phyloP scores from a whole-genome alignment of 2,797 vertebrate genomes.

The Nyctalus aviator region DNA sequence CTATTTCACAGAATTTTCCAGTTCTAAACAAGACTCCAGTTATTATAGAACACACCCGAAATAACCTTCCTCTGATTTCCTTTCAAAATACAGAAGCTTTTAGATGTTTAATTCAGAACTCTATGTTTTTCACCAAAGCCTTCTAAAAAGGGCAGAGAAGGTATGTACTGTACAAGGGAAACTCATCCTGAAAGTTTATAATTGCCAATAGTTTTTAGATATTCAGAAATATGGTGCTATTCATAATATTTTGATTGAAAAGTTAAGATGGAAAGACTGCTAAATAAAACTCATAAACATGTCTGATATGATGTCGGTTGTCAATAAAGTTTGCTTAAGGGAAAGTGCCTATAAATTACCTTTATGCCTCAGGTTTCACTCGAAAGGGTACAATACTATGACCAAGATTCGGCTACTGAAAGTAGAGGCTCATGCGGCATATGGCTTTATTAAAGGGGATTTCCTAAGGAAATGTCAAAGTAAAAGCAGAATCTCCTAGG shows the following conservation, averaged over 20 bases:
- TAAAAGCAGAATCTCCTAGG: slow-evolving; percentile 84
- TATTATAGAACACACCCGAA: neutral
- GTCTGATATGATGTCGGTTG: neutral
- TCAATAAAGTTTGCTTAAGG: neutral
- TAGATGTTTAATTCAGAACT: neutral
- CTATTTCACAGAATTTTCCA: slow-evolving; percentile 12
- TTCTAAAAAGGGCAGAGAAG: neutral
- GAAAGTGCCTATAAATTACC: neutral
- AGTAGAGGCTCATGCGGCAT: neutral
- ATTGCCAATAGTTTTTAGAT: neutral
- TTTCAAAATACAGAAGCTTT: neutral
- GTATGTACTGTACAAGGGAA: neutral
- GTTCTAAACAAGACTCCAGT: neutral
- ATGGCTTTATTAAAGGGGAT: neutral
- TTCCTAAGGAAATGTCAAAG: neutral
- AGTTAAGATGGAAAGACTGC: neutral
- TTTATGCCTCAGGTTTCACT: neutral
- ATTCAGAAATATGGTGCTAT: neutral
- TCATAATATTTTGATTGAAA: slow-evolving; percentile 45
- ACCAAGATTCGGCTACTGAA: neutral
- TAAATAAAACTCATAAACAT: slow-evolving; percentile 19
- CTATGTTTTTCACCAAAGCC: neutral
- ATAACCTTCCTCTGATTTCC: neutral
- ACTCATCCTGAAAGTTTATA: neutral
- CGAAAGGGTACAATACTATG: neutral